These are phyloP conservation scores for Mesochorus sp. DNA, from an alignment of 2,888 invertebrate species.

Conservation along the genomic window DNA sequence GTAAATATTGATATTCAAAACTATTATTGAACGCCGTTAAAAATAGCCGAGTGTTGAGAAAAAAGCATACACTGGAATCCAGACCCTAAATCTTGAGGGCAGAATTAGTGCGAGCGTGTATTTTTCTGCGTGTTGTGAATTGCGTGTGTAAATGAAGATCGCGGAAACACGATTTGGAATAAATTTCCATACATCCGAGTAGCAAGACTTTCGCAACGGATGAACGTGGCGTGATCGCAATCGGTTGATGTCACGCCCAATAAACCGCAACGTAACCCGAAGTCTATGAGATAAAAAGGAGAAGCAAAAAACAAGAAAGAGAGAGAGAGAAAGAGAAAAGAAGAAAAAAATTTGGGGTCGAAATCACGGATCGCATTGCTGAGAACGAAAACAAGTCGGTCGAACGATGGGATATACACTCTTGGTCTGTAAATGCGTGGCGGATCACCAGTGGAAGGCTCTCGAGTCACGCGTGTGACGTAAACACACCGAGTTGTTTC, in stretches of 20 bases:
- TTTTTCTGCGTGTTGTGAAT: no score
- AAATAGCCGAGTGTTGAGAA: no score
- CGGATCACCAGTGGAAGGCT: not conserved
- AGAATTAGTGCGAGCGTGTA: no score
- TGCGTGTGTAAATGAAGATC: no score
- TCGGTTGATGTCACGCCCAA: not conserved
- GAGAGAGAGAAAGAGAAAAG: not conserved
- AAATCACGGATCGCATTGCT: constrained; percentile 4
- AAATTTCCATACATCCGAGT: constrained; percentile 1
- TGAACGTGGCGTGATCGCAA: not conserved
- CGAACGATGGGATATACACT: constrained; percentile 2
- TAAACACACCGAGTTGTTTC: constrained; percentile 11
- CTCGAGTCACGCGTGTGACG: constrained; percentile 23
- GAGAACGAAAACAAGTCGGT: constrained; percentile 39
- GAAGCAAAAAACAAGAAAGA: not conserved
- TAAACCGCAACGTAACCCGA: not conserved
- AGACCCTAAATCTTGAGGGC: no score
- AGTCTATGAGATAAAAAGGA: not conserved
- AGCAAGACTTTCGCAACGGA: not conserved
- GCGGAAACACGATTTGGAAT: not conserved
- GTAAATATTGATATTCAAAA: no score
- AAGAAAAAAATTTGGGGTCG: not conserved
- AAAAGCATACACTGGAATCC: no score
- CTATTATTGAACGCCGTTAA: no score
- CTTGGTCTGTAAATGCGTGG: not conserved